Evolutionary conservation across 2,888 invertebrate species (phyloP).

Genomic region (Rotaria sp.): DNA sequence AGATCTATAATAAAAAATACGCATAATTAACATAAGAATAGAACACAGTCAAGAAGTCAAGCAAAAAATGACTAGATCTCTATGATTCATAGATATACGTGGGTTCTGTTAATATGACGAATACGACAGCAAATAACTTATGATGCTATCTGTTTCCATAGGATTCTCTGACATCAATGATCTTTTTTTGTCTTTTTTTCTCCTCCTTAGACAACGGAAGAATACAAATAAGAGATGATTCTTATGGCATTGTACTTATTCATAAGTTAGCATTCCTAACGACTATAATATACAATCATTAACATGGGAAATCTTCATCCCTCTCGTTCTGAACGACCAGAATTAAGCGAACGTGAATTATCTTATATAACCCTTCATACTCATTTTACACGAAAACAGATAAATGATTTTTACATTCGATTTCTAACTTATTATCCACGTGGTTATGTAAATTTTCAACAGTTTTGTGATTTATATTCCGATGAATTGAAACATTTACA

Average conservation of each 20-base stretch:
- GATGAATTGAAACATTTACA: constrained; percentile 16
- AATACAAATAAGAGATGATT: background rate
- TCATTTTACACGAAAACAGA: background rate
- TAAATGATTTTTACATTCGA: background rate
- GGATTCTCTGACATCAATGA: background rate
- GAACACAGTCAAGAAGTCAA: background rate
- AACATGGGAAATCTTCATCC: background rate
- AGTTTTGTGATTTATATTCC: background rate
- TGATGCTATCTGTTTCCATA: background rate
- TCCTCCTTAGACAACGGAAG: background rate
- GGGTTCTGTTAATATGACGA: background rate
- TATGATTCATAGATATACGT: background rate
- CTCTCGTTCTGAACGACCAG: background rate
- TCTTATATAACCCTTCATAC: background rate
- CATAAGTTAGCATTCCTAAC: background rate
- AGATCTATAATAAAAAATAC: background rate
- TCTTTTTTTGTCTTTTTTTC: background rate
- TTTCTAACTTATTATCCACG: background rate
- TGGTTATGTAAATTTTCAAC: background rate
- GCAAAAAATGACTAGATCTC: background rate
- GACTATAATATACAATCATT: background rate
- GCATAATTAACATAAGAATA: background rate
- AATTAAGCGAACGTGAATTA: background rate
- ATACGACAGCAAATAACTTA: background rate
- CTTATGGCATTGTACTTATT: background rate